Conservation (phyloP, 2,113 vertebrate genomes). For the Synchiropus splendidus region DNA sequence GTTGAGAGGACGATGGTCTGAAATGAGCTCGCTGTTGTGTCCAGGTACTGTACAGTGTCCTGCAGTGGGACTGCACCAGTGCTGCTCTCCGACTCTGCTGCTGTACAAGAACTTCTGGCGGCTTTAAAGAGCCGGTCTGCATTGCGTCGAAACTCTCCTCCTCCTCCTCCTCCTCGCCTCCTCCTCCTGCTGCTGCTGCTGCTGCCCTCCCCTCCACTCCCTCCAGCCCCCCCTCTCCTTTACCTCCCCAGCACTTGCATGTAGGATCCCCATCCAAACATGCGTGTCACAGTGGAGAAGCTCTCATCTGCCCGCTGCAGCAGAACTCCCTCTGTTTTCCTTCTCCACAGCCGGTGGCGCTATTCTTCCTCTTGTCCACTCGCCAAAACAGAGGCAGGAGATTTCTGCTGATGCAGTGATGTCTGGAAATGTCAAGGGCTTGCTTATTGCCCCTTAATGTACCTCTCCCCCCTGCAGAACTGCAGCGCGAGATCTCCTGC, state of each 20-base stretch:
- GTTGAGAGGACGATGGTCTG: too few species aligned
- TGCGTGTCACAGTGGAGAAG: conserved; percentile 49
- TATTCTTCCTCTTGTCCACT: conserved; percentile 60
- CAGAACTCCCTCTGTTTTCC: conserved; percentile 19
- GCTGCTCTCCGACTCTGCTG: conserved; percentile 37
- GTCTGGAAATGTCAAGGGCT: conserved; percentile 81
- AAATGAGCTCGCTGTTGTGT: too few species aligned
- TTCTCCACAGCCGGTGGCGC: conserved; percentile 60
- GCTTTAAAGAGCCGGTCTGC: conserved; percentile 67
- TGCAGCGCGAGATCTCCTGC: conserved; percentile 47
- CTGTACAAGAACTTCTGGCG: conserved; percentile 60
- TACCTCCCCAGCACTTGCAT: conserved; percentile 44
- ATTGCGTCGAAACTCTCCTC: conserved; percentile 73
- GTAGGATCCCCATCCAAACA: conserved; percentile 53
- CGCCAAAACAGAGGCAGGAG: conserved; percentile 47
- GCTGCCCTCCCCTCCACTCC: conserved; percentile 12
- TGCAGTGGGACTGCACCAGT: conserved; percentile 55
- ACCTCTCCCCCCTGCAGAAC: conserved; percentile 45
- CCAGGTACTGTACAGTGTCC: conserved; percentile 8
- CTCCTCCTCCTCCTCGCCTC: conserved; percentile 36
- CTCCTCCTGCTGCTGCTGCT: conserved; percentile 21
- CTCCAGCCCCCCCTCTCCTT: conserved; percentile 8
- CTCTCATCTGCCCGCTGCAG: conserved; percentile 10
- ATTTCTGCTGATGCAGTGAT: conserved; percentile 92
- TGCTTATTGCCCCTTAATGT: conserved; percentile 66